Base-by-base conservation (phyloP, 2,888 invertebrate genomes). In the Acanthosepion lycidas region DNA sequence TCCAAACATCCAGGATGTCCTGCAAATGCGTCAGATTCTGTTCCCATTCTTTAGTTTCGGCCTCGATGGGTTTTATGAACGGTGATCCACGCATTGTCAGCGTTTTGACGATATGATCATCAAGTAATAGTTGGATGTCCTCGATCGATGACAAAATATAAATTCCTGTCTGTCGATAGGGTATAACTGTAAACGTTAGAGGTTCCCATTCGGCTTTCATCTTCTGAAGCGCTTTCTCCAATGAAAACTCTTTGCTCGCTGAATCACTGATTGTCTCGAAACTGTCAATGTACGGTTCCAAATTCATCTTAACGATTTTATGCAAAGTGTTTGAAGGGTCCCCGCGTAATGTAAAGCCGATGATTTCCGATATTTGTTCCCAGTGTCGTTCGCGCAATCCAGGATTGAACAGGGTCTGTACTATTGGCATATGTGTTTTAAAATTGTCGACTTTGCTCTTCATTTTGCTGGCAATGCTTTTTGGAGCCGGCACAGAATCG, bases 61-160 rank as follows among this genome's bases (percentile, higher is more conserved):
- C 98, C 97, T 99, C 99, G 97, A 99, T 99, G 0, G 99, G 99
- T 97, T 99, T 99, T 95, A 99, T 99, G 96, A 99, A 99, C 0
- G 99, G 99, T 0, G 99, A 99, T 97, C 99, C 99, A 97, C 99
- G 98, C 99, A 99, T 99, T 0, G 99, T 99, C 97, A 99, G 99
- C 0, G 99, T 99, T 97, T 99, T 99, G 18, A 99, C 98, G 96
- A 99, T 98, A 97, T 99, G 99, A 97, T 99, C 99, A 97, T 99
- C 99, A 94, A 99, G 97, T 94, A 99, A 97, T 59, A 99, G 98
- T 97, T 99, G 99, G 97, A 99, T 99, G 96, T 99, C 99, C 97
- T 99, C 99, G 15, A 99, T 98, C 95, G 98, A 98, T 0, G 99
- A 98, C 94, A 99, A 98, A 96, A 99, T 99, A 96, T 98, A 98